Evolutionary conservation across 2,888 invertebrate genomes (phyloP), one percentile per base, ranked within the genome.

Genomic region (Euphydryas editha): DNA sequence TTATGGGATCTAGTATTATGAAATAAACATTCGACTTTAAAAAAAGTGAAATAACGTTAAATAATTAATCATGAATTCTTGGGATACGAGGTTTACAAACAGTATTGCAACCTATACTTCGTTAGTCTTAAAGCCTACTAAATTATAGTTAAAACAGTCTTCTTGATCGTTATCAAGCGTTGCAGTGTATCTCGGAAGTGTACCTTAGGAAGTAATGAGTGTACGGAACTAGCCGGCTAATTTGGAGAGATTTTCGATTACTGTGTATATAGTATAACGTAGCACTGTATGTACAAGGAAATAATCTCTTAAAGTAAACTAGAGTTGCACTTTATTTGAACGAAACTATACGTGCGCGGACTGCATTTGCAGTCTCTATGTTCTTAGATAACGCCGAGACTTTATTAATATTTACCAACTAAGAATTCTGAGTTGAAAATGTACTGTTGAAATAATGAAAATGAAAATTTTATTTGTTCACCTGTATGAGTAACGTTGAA

Each of bases 251-350:
- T 77, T 79, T 80, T 80, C 79, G 78, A 82, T 81, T 80, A 82
- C 78, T 79, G 77, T 81, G 81, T 80, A 77, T 72, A 73, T 67
- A 71, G 76, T 74, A 83, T 82, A 82, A 84, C 78, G 81, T 75
- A 82, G 86, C 84, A 79, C 83, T 86, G 84, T 54, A 36, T 86
- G 84, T 78, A 76, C 83, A 82, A 84, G 87, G 81, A 87, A 87
- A 88, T 89, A 88, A 89, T 90, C 88, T 88, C 80, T 83, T 78
- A 80, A 76, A 84, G 83, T 83, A 88, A 89, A 89, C 83, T 87
- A 82, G 79, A 78, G 75, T 80, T 85, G 86, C 87, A 85, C 81
- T 86, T 87, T 87, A 86, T 87, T 83, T 80, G 81, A 78, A 82
- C 77, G 77, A 75, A 78, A 71, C 76, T 78, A 79, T 78, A 84